Percentiles rank a stretch among this genome's conserved stretches.
phyloP scores from a whole-genome alignment of 2,113 vertebrate species.

The Capreolus pygargus region DNA sequence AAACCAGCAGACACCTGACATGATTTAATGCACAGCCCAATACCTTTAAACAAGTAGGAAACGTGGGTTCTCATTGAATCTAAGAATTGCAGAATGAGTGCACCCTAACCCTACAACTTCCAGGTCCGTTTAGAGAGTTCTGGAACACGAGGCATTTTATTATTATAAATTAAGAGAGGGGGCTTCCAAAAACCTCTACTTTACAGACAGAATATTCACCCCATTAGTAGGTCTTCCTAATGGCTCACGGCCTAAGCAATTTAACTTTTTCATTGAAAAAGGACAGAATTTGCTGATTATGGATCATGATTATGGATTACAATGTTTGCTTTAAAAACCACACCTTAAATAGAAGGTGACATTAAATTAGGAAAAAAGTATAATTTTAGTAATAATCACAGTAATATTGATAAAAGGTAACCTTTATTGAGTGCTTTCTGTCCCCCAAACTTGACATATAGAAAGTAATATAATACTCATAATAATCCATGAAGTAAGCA shows the following conservation, averaged over 20 bases:
- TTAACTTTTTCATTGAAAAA: neutral
- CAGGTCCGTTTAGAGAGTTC: neutral
- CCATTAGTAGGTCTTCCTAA: neutral
- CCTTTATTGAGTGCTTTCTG: neutral
- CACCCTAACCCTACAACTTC: neutral
- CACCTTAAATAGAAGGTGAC: neutral
- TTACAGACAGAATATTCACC: neutral
- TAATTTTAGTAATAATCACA: neutral
- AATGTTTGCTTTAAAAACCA: neutral
- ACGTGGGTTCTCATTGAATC: neutral
- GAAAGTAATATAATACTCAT: neutral
- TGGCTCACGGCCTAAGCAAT: neutral
- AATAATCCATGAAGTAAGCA: neutral
- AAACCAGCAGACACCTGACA: neutral
- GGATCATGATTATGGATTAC: neutral
- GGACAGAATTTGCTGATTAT: neutral
- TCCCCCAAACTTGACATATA: neutral
- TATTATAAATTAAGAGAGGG: neutral
- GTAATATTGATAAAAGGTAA: neutral
- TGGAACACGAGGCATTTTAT: neutral
- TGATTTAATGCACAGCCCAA: neutral
- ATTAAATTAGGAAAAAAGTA: neutral
- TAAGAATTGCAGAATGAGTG: neutral
- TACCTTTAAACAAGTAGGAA: neutral
- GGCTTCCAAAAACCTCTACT: neutral